These are phyloP conservation scores for Xylocampa areola DNA, from an alignment of 2,888 invertebrate genomes.

Conservation along the genomic window DNA sequence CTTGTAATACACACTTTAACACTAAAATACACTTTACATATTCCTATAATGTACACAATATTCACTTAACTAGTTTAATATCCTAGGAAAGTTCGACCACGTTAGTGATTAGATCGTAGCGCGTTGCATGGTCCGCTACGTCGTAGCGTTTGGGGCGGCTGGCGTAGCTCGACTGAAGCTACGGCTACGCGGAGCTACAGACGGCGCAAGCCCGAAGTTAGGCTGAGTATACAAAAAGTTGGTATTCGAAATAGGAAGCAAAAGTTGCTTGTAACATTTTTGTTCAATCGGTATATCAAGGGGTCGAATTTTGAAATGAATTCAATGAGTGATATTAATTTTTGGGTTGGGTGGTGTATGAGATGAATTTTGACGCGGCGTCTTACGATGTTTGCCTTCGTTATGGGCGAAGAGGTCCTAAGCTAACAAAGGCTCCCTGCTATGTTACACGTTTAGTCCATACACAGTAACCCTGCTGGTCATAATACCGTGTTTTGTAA, in stretches of 20 bases:
- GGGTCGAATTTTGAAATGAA: constrained; percentile 4
- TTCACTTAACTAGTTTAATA: constrained; percentile 55
- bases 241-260: constrained; percentile 43
- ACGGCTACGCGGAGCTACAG: constrained; percentile 67
- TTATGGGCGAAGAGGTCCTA: constrained; percentile 47
- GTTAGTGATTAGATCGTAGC: constrained; percentile 65
- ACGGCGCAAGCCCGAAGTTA: constrained; percentile 78
- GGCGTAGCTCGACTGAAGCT: constrained; percentile 78
- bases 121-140: constrained; percentile 63
- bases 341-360: constrained; percentile 3
- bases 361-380: constrained; percentile 47
- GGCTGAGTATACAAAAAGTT: constrained; percentile 59
- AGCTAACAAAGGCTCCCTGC: constrained; percentile 51
- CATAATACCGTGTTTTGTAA: constrained; percentile 39
- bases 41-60: constrained; percentile 57
- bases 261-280: constrained; percentile 33
- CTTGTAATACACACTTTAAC: constrained; percentile 63
- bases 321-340: not conserved
- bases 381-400: constrained; percentile 38
- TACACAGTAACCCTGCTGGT: constrained; percentile 30
- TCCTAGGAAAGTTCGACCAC: constrained; percentile 61
- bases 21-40: constrained; percentile 63
- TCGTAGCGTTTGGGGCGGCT: constrained; percentile 75
- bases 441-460: constrained; percentile 44
- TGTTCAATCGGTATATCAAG: constrained; percentile 15